Evolutionary conservation across 2,113 vertebrate genomes (phyloP), one percentile per base, ranked within the genome.

Genomic region (Chrysochloris asiatica): DNA sequence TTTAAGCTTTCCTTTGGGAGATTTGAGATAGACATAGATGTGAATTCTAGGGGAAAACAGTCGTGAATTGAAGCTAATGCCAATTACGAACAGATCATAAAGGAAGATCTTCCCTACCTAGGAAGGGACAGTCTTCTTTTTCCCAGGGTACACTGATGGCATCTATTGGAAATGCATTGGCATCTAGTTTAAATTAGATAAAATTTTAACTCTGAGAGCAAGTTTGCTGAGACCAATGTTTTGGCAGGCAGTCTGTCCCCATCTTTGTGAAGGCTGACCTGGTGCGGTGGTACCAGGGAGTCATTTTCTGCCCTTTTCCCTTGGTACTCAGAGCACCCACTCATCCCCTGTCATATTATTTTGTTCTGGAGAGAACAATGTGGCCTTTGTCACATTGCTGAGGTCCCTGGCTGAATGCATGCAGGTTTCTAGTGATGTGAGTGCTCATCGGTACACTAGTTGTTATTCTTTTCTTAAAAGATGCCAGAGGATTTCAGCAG

Each of bases 191-290:
- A 65, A 90, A 83, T 73, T 72, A 84, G 90, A 93, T 92, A 86
- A 63, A 79, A 47, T 83, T 84, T 91, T 85, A 83, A 63, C 73
- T 96, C 69, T 4, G 0, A 41, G 88, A 81, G 56, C 67, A 38
- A 71, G 77, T 87, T 76, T 38, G 52, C 77, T 6, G 41, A 90
- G 92, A 50, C 30, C 1, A 28, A 65, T 6, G 52, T 75, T 79
- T 92, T 94, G 92, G 94, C 88, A 85, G 93, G n/a, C n/a, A 16
- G 63, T 59, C 56, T 33, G 63, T 84, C 89, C 83, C 17, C 43
- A 33, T 84, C 93, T 95, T 93, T 86, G 92, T 93, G 5, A 45
- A 76, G 86, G 69, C 73, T 90, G 94, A 90, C 88, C 95, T 91
- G 83, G 10, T 84, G 80, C 48, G 41, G 67, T 16, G 41, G 69